Base-by-base conservation (phyloP, 2,113 vertebrate species). In the Anolis carolinensis region DNA sequence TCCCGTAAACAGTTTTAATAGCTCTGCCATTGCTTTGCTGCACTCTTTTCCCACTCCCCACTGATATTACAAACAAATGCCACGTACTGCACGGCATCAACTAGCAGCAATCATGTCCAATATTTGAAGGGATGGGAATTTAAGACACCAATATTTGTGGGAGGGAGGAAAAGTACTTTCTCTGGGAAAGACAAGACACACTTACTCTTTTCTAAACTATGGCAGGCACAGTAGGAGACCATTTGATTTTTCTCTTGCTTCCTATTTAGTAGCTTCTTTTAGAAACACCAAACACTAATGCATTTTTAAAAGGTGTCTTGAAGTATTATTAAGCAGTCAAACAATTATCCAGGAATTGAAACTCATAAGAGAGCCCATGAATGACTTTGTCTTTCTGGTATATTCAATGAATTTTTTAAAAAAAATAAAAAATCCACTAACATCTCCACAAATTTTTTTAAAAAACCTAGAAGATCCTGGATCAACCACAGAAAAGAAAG, bases 101-200 rank as follows among this genome's bases (percentile, higher is more conserved):
- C 52, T 25, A 59, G 34, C 6, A 21, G 1, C 36, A 65, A 36
- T 50, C 59, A 36, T 52, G 39, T 39, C 34, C 2, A 74, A 82
- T 83, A 39, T 14, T 59, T 10, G 82, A 4, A 7, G 72, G 59
- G 39, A 2, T 68, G 63, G 13, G 52, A 90, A 90, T 71, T 8
- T 7, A 79, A 27, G 4, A 18, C 27, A 62, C 3, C 86, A 2
- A 82, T 36, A 85, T 89, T 71, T 85, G 59, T 0, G 88, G 83
- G 4, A 44, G 83, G 89, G 91, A 86, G 81, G 0, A 75, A 70
- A 85, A 88, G 16, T 7, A 55, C 27, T 67, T 27, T 67, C 59
- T 84, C 8, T 78, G 18, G n/a, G 81, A 70, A 81, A 63, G 30
- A 63, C 70, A 87, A 89, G 44, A 84, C 36, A 30, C 8, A 7